These are phyloP conservation scores for Halcyon smyrnensis DNA, from an alignment of 2,797 vertebrate species.

Conservation along the genomic window DNA sequence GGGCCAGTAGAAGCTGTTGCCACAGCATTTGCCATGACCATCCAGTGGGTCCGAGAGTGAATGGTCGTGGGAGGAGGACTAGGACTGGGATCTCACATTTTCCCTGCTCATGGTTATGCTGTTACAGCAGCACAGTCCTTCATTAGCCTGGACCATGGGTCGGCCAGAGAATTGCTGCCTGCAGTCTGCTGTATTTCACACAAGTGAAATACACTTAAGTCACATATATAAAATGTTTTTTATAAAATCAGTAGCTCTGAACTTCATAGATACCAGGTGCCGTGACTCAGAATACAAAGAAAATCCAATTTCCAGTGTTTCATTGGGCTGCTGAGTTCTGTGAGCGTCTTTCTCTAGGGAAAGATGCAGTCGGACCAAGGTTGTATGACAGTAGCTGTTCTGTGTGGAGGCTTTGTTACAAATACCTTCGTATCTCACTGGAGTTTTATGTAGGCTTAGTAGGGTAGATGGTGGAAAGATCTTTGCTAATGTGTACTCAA, in stretches of 20 bases:
- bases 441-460: not conserved
- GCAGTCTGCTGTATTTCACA: not conserved
- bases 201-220: not conserved
- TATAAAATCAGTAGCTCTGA: not conserved
- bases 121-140: not conserved
- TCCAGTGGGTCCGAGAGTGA: rapidly evolving
- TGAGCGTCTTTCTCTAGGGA: not conserved
- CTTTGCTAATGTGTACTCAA: not conserved
- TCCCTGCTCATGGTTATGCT: not conserved
- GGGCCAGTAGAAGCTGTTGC: not conserved
- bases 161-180: not conserved
- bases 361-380: not conserved
- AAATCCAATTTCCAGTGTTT: not conserved
- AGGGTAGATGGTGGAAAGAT: not conserved
- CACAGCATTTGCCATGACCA: rapidly evolving
- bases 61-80: not conserved
- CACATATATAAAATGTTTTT: not conserved
- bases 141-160: not conserved
- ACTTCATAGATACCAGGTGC: rapidly evolving
- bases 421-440: not conserved
- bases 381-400: not conserved
- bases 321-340: not conserved
- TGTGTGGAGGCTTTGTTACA: not conserved
- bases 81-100: rapidly evolving
- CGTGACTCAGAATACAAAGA: not conserved